Evolutionary conservation across 2,797 vertebrate genomes (phyloP).

Genomic region (Tokudaia tokunoshimensis): DNA sequence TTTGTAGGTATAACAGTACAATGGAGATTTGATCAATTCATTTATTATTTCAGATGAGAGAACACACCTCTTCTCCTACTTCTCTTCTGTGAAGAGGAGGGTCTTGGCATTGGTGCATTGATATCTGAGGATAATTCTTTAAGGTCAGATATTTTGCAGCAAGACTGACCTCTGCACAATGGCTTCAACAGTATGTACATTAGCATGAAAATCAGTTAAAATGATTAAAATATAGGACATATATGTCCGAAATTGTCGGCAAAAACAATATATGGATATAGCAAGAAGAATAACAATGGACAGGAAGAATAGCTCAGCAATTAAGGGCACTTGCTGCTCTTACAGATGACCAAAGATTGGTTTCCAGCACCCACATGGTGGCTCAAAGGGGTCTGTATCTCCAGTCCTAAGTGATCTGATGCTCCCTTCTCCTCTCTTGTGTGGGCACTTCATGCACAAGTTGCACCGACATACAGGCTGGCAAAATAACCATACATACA

Average conservation of each 20-base stretch:
- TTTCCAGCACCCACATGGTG: background rate
- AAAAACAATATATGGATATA: background rate
- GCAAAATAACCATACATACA: background rate
- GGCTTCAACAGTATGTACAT: background rate
- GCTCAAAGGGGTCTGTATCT: background rate
- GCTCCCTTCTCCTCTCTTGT: background rate
- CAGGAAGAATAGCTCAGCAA: background rate
- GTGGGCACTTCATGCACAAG: background rate
- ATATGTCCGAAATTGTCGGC: background rate
- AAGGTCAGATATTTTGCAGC: background rate
- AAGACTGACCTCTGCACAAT: background rate
- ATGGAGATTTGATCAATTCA: background rate
- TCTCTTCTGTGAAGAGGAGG: background rate
- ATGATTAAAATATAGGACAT: too few species aligned
- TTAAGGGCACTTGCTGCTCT: background rate
- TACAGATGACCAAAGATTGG: background rate
- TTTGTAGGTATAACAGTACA: background rate
- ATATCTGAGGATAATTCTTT: background rate
- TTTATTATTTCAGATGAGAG: background rate
- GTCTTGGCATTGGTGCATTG: background rate
- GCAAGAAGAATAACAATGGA: background rate
- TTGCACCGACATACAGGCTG: background rate
- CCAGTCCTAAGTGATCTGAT: background rate
- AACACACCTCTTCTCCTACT: rapidly evolving
- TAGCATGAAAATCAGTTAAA: background rate